phyloP scores from a whole-genome alignment of 53 echinoderm and acorn worm species.

The Luidia sarsii region DNA sequence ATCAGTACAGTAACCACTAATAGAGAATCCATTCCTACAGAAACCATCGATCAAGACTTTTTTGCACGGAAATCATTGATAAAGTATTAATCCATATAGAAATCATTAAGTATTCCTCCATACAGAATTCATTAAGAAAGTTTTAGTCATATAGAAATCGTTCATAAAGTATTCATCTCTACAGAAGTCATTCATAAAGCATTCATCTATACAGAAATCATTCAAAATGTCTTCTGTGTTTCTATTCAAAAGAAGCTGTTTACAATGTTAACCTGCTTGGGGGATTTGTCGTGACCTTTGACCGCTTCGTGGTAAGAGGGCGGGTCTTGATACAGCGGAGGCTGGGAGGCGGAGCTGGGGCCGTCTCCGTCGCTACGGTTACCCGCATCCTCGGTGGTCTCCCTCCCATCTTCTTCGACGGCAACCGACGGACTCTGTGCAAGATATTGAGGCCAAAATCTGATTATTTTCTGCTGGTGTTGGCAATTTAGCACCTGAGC shows the following conservation, averaged over 20 bases:
- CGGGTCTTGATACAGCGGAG: slow-evolving; percentile 45
- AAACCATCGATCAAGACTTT: background rate
- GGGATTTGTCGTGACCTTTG: background rate
- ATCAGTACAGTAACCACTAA: no score
- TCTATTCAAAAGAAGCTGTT: no score
- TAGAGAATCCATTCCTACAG: background rate
- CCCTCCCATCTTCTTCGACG: background rate
- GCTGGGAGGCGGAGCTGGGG: background rate
- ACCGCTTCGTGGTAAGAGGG: slow-evolving; percentile 14
- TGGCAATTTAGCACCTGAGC: background rate
- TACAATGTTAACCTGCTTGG: no score
- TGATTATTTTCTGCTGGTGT: background rate
- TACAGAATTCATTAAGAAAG: no score
- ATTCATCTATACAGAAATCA: no score
- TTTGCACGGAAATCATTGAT: no score
- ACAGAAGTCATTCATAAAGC: no score
- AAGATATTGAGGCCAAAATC: background rate
- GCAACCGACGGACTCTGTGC: background rate
- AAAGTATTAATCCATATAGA: no score
- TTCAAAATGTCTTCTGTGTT: no score
- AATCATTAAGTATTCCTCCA: no score
- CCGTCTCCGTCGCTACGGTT: background rate
- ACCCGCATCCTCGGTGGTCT: background rate
- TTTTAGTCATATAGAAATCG: no score
- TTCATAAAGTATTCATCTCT: no score